Evolutionary conservation across 92 coral and sea anemone genomes (phyloP).

Genomic region (Porites evermanni): DNA sequence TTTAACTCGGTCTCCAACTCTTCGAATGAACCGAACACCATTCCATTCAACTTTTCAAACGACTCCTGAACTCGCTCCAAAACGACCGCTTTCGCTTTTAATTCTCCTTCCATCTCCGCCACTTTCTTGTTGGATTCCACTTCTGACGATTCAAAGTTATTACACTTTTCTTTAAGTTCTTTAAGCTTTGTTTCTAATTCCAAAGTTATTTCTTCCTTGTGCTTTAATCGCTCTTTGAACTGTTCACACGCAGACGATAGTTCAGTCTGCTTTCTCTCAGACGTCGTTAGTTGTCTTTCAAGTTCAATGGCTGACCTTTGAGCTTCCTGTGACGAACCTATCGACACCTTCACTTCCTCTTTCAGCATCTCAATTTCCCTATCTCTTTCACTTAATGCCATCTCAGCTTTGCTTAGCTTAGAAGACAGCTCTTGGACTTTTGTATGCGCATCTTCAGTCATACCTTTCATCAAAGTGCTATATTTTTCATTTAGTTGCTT

Average conservation of each 20-base stretch:
- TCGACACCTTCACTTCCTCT: conserved; percentile 66
- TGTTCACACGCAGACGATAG: conserved; percentile 62
- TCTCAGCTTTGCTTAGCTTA: conserved; percentile 71
- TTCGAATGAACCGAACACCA: conserved; percentile 95
- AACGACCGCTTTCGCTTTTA: conserved; percentile 88
- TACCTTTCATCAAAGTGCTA: conserved; percentile 67
- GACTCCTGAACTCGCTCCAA: conserved; percentile 88
- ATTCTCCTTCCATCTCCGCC: conserved; percentile 68
- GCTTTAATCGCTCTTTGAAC: conserved; percentile 58
- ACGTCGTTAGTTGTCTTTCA: conserved; percentile 66
- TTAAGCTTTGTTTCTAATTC: conserved; percentile 66
- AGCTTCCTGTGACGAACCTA: conserved; percentile 72
- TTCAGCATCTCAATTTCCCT: conserved; percentile 68
- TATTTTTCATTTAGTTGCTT: conserved; percentile 87
- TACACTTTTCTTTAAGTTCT: conserved; percentile 58
- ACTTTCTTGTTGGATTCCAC: conserved; percentile 63
- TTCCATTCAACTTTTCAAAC: conserved; percentile 92
- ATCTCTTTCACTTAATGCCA: conserved; percentile 70
- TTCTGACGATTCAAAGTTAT: conserved; percentile 53
- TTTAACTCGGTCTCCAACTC: conserved; percentile 89
- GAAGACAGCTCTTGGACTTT: conserved; percentile 70
- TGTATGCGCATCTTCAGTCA: conserved; percentile 74
- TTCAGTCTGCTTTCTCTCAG: conserved; percentile 67
- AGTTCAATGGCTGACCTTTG: conserved; percentile 72
- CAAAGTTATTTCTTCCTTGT: conserved; percentile 39